Percentiles rank a stretch among this genome's conserved stretches.
These are phyloP conservation scores for Bryconaethiops microstoma DNA, from an alignment of 2,797 vertebrate species.

Conservation along the genomic window DNA sequence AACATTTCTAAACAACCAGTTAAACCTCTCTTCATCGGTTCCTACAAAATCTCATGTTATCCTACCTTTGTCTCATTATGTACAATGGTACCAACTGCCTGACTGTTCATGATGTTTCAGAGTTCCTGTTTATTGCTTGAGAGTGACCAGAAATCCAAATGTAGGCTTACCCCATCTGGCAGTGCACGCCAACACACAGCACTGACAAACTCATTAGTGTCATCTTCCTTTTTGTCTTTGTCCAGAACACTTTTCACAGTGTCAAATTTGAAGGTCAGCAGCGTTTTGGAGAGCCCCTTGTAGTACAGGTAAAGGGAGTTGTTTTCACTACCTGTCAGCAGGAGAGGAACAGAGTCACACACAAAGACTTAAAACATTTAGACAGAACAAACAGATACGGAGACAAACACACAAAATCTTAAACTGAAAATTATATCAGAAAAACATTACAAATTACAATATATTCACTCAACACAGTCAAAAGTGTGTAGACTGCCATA, in stretches of 20 bases:
- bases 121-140: neutral
- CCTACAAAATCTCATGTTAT: too few relatives aligned
- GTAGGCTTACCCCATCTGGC: constrained; percentile 90
- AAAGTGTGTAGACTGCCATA: too few relatives aligned
- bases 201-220: constrained; percentile 99
- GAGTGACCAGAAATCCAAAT: neutral
- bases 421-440: too few relatives aligned
- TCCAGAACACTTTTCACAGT: constrained; percentile 98
- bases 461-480: too few relatives aligned
- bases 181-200: constrained; percentile 98
- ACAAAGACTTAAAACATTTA: neutral
- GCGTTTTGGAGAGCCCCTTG: constrained; percentile 98
- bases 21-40: too few relatives aligned
- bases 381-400: too few relatives aligned
- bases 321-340: constrained; percentile 92
- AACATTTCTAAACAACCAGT: too few relatives aligned
- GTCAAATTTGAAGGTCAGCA: constrained; percentile 98
- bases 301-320: constrained; percentile 99
- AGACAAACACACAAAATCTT: too few relatives aligned
- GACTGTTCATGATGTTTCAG: neutral
- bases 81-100: too few relatives aligned
- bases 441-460: too few relatives aligned
- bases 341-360: neutral
- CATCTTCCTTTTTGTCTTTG: constrained; percentile 98
- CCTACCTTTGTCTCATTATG: too few relatives aligned